phyloP scores from a whole-genome alignment of 1,140 invertebrate genomes.

The Micrasema minimum region DNA sequence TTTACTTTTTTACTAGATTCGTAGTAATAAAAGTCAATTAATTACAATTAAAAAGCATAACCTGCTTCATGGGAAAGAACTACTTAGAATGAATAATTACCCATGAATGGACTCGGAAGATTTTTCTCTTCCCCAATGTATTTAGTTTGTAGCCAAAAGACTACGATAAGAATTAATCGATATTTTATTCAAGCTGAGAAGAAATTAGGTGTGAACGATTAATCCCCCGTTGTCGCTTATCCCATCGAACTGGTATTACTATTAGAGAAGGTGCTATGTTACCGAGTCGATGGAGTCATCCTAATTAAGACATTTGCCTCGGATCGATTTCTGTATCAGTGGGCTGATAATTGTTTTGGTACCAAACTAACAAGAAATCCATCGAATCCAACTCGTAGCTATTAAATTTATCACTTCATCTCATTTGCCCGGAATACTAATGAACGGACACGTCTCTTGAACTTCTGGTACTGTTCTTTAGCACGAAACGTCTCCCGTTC shows the following conservation, averaged over 20 bases:
- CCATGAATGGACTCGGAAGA: too few relatives aligned
- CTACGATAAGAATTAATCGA: constrained; percentile 12
- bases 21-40: too few relatives aligned
- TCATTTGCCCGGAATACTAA: constrained; percentile 51
- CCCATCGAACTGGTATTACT: background rate
- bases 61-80: too few relatives aligned
- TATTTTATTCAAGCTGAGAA: constrained; percentile 16
- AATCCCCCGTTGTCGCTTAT: constrained; percentile 6
- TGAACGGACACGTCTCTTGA: constrained; percentile 34
- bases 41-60: too few relatives aligned
- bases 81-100: too few relatives aligned
- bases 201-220: constrained; percentile 32
- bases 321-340: constrained; percentile 30
- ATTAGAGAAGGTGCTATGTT: background rate
- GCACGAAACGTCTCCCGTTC: constrained; percentile 22
- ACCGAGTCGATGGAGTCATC: constrained; percentile 2
- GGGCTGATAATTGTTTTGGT: constrained; percentile 47
- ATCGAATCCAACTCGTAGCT: constrained; percentile 40
- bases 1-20: too few relatives aligned
- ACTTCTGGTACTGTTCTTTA: constrained; percentile 30
- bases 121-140: too few relatives aligned
- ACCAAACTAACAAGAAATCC: constrained; percentile 47
- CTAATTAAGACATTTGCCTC: constrained; percentile 50
- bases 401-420: constrained; percentile 51
- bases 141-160: too few relatives aligned